Evolutionary conservation across 2,113 vertebrate species (phyloP).

Genomic region (Phylloscopus trochiloides): DNA sequence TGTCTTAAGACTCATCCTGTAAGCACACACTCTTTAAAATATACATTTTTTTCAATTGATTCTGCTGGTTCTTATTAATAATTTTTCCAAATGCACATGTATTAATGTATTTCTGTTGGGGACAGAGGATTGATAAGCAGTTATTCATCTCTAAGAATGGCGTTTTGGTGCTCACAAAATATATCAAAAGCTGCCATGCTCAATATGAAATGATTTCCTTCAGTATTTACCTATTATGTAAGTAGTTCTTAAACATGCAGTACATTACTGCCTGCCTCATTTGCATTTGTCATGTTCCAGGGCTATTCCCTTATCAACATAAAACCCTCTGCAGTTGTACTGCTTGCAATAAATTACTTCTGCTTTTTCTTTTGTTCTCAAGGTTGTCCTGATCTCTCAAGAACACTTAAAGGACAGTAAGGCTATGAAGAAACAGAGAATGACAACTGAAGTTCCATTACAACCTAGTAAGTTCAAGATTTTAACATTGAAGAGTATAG

Average conservation of each 20-base stretch:
- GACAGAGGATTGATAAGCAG: not conserved
- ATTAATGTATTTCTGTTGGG: not conserved
- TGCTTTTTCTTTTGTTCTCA: constrained; percentile 46
- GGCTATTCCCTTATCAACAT: constrained; percentile 50
- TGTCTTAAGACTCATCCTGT: not conserved
- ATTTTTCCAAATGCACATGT: not conserved
- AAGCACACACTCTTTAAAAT: not conserved
- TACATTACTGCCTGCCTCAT: not conserved
- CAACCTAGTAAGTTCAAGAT: not conserved
- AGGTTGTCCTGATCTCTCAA: constrained; percentile 24
- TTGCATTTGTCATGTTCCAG: constrained; percentile 45
- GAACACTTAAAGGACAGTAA: not conserved
- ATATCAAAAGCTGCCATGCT: not conserved
- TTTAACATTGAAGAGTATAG: not conserved
- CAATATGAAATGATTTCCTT: not conserved
- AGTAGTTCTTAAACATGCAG: constrained; percentile 8
- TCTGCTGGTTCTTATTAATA: not conserved
- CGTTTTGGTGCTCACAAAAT: not conserved
- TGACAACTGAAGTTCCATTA: not conserved
- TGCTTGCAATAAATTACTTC: constrained; percentile 26
- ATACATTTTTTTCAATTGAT: not conserved
- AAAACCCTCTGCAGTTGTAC: not conserved
- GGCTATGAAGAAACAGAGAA: not conserved
- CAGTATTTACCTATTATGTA: not conserved
- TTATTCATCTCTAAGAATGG: not conserved